phyloP scores from a whole-genome alignment of 1,140 invertebrate genomes.

The Drosophila elegans region DNA sequence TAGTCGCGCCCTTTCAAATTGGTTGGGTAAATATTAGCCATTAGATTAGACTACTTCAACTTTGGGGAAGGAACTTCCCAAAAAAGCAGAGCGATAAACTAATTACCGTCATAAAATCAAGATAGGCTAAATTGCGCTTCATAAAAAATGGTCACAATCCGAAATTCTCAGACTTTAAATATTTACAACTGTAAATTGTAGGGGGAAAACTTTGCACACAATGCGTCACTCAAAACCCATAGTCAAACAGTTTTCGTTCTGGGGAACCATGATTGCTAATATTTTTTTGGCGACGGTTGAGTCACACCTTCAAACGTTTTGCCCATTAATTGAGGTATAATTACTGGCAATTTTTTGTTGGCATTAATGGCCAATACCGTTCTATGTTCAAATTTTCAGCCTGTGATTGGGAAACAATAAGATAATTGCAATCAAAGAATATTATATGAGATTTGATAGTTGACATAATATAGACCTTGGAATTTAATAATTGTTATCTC shows the following conservation, averaged over 20 bases:
- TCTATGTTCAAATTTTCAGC: too few relatives aligned
- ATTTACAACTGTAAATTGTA: conserved; percentile 38
- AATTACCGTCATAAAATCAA: conserved; percentile 10
- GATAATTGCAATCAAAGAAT: not conserved
- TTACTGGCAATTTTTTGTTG: conserved; percentile 16
- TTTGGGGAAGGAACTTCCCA: not conserved
- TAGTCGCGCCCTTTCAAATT: conserved; percentile 13
- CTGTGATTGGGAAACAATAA: too few relatives aligned
- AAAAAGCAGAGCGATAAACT: conserved; percentile 1
- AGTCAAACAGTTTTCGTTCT: conserved; percentile 14
- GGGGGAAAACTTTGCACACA: conserved; percentile 23
- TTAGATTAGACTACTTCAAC: conserved; percentile 24
- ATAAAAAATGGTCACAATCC: conserved; percentile 2
- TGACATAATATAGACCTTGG: not conserved
- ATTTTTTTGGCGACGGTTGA: conserved; percentile 11
- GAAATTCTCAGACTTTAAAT: conserved; percentile 34
- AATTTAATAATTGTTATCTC: not conserved
- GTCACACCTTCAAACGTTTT: not conserved
- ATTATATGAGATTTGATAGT: not conserved
- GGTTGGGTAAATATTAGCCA: conserved; percentile 22
- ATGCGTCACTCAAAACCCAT: conserved; percentile 22
- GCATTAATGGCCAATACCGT: not conserved
- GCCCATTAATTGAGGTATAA: conserved; percentile 10
- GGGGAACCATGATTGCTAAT: conserved; percentile 23
- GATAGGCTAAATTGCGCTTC: not conserved